Evolutionary conservation across 2,797 vertebrate genomes (phyloP).

Genomic region (Catharus ustulatus): DNA sequence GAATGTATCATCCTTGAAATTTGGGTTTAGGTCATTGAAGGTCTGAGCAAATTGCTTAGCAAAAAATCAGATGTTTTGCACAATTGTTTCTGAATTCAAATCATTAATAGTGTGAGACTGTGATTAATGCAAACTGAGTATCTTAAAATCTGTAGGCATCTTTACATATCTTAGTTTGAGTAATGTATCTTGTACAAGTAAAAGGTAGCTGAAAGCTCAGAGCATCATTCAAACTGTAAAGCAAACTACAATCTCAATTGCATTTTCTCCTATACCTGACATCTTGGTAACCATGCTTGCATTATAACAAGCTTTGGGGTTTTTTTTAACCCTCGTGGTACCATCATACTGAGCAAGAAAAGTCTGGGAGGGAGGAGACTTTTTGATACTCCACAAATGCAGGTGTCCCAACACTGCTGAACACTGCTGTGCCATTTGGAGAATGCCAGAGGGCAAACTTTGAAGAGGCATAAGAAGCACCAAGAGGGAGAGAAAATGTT

Average conservation of each 20-base stretch:
- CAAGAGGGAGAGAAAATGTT: slow-evolving; percentile 20
- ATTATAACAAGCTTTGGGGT: neutral
- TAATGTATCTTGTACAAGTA: neutral
- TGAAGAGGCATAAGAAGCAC: neutral
- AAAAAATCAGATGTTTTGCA: neutral
- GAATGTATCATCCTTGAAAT: neutral
- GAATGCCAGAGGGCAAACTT: slow-evolving; percentile 23
- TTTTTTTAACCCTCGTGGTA: neutral
- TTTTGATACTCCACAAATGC: neutral
- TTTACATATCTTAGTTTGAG: neutral
- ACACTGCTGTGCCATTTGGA: neutral
- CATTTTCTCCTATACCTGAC: neutral
- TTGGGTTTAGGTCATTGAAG: neutral
- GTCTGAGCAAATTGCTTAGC: neutral
- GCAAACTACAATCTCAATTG: neutral
- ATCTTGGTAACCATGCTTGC: neutral
- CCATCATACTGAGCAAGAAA: neutral
- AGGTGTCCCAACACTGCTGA: neutral
- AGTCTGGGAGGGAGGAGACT: neutral
- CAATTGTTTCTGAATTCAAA: neutral
- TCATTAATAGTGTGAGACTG: neutral
- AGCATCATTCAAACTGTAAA: neutral
- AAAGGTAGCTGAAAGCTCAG: neutral
- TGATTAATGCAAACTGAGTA: neutral
- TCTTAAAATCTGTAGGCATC: neutral